Conservation (phyloP, 2,888 invertebrate genomes). For the Stenodera caucasica region DNA sequence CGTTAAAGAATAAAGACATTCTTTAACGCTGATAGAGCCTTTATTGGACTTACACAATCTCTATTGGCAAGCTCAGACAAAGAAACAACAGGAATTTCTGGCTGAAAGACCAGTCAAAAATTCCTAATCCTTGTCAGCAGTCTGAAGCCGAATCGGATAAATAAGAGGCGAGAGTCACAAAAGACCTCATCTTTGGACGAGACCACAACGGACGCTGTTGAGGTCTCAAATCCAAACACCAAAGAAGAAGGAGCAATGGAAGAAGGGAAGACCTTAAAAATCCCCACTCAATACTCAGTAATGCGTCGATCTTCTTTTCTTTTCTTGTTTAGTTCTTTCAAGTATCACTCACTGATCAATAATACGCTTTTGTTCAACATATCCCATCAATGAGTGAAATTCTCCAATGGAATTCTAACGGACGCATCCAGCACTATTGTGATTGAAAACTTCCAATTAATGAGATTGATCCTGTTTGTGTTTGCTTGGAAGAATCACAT, state of each 20-base stretch:
- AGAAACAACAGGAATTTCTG: no score
- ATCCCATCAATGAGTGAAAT: background rate
- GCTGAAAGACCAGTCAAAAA: no score
- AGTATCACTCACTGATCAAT: background rate
- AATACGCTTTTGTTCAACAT: background rate
- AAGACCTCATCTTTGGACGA: background rate
- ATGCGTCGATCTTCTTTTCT: background rate
- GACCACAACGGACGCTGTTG: background rate
- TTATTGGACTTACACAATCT: no score
- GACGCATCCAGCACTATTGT: background rate
- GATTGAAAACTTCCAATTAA: background rate
- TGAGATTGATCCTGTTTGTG: background rate
- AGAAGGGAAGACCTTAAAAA: background rate
- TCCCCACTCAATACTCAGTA: background rate
- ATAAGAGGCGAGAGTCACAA: background rate
- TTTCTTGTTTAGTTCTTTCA: no score
- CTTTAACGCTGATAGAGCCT: no score
- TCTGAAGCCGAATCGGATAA: background rate
- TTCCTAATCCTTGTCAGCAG: no score
- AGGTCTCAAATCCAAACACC: background rate
- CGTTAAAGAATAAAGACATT: no score
- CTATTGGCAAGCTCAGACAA: no score
- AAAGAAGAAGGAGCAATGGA: background rate
- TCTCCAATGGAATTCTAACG: slow-evolving; percentile 4
- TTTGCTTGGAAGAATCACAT: slow-evolving; percentile 7